Base-by-base conservation (phyloP, 92 coral and sea anemone species). In the Muricea muricata region DNA sequence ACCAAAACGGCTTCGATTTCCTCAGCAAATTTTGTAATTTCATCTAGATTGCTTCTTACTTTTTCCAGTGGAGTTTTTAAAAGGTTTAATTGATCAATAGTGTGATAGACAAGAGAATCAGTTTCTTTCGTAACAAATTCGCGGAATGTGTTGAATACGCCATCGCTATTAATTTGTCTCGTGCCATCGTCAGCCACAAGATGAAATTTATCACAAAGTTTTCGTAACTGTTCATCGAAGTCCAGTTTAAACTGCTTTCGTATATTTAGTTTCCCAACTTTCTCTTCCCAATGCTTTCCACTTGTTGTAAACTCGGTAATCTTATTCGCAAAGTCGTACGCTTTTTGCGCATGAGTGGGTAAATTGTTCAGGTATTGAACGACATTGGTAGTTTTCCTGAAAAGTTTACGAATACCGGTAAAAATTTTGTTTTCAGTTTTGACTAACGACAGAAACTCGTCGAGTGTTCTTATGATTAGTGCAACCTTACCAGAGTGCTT, bases 301-400 rank as follows among this genome's bases (percentile, higher is more conserved):
- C 87, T 84, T 20, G 87, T 88, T 0, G 94, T 89, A 69, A 95
- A 95, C 40, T 88, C 88, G 0, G 89, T 88, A 0, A 95, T 84
- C 32, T 93, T 95, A 47, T 95, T 94, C 5, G 95, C 97, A n/a
- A 89, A 86, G 54, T 91, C 83, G 34, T 91, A 89, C 5, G 97
- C 98, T 31, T 86, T 89, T 26, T 86, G 81, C 0, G 98, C 97
- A 70, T 95, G 90, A 23, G 74, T 86, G 10, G 98, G 98, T 6
- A 95, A 80, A 58, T 90, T 87, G 24, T 86, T 74, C 45, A 95
- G 76, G 39, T 87, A 88, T 46, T 73, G 45, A 1, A 94, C 78
- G 35, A 91, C 91, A 23, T 84, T 91, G 35, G 90, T 93, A 24
- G 93, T 80, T 21, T 87, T 83, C 11, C 46, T 61, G 15, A 92